Conservation (phyloP, 2,888 invertebrate species). For the Cabera pusaria region DNA sequence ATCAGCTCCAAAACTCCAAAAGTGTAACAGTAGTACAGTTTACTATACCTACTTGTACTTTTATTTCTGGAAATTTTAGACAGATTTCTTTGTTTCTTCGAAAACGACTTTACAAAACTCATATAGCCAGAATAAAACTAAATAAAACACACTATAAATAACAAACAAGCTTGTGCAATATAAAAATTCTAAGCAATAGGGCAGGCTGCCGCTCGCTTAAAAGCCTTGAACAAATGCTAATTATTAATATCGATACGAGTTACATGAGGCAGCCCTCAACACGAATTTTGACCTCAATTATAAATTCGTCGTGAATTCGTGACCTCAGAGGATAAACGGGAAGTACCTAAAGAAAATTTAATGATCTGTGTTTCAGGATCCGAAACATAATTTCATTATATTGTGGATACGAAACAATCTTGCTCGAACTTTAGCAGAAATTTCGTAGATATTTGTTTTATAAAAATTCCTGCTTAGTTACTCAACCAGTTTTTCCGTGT, state of each 20-base stretch:
- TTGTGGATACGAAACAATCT: constrained; percentile 1
- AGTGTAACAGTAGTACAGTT: too few relatives aligned
- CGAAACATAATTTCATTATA: constrained; percentile 1
- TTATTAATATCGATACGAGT: constrained; percentile 4
- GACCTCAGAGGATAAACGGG: constrained; percentile 11
- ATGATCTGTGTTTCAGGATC: constrained; percentile 1
- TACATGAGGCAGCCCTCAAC: constrained; percentile 19
- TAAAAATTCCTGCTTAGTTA: not conserved
- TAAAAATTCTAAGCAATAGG: constrained; percentile 6
- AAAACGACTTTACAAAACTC: too few relatives aligned
- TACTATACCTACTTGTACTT: too few relatives aligned
- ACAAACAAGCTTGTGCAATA: not conserved
- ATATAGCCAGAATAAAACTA: too few relatives aligned
- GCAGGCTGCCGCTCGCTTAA: constrained; percentile 7
- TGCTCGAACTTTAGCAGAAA: not conserved
- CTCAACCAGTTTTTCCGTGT: constrained; percentile 5
- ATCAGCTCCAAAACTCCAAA: too few relatives aligned
- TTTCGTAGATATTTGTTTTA: not conserved
- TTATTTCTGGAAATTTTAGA: too few relatives aligned
- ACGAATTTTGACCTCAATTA: constrained; percentile 12
- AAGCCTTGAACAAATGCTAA: constrained; percentile 18
- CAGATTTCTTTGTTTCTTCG: too few relatives aligned
- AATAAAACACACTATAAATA: too few relatives aligned
- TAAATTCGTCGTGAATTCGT: constrained; percentile 8
- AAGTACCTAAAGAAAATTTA: constrained; percentile 8